Base-by-base conservation (phyloP, 2,797 vertebrate genomes). In the Tiaroga cobitis region DNA sequence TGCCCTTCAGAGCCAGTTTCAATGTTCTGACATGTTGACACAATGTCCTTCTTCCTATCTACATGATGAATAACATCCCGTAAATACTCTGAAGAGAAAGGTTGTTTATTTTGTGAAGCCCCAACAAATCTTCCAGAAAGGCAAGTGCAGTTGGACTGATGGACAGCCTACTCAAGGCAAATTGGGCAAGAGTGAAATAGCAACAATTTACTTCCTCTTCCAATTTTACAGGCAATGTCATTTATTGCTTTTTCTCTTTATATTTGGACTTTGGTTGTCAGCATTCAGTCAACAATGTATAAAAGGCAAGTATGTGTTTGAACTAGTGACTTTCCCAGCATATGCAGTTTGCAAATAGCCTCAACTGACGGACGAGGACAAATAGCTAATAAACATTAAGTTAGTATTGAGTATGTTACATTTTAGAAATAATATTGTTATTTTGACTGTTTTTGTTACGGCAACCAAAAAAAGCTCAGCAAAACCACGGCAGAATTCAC, bases 61-160 rank as follows among this genome's bases (percentile, higher is more conserved):
- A 54, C 61, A 56, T 83, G 82, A 83, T 83, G 46, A n/a, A 77
- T 77, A 68, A 41, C 46, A 68, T 76, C 9, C 76, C 0, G 4
- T 7, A 68, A 67, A 76, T 76, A 65, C 16, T 67, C 32, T 39
- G 43, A 83, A 29, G n/a, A 21, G 34, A 83, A 65, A 67, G 18
- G 46, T 21, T 76, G 59, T 76, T 68, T 82, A 46, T 82, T 83
- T 77, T 68, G 37, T 68, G 3, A 68, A 34, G 76, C 16, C 24
- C 21, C 46, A 76, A 54, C 61, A 77, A 51, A 83, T 77, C 82
- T 80, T 67, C 2, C 19, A 78, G 56, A 80, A 80, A 65, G 77
- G n/a, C 43, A 37, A 29, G n/a, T 68, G 19, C 32, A 83, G 29
- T 51, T 76, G 43, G n/a, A 68, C 82, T 76, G 29, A 75, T 75